Conservation (phyloP, 2,113 vertebrate genomes). For the Elgaria multicarinata region DNA sequence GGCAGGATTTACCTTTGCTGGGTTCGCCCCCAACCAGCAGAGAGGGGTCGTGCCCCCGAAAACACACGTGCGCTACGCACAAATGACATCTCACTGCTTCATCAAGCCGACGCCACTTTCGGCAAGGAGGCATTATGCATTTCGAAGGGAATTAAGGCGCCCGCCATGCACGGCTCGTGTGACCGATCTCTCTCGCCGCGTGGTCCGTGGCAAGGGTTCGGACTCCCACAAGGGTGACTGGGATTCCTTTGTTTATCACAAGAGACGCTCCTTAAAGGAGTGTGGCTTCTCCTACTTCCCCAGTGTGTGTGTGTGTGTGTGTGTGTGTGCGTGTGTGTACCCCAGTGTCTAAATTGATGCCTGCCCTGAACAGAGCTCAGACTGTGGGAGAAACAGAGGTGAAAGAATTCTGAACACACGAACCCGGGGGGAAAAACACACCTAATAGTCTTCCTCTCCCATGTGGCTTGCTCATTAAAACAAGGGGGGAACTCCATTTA, state of each 20-base stretch:
- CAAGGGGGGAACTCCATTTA: constrained; percentile 81
- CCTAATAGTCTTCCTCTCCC: constrained; percentile 83
- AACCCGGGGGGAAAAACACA: constrained; percentile 70
- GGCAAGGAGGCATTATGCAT: constrained; percentile 83
- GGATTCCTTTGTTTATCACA: constrained; percentile 86
- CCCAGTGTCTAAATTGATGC: constrained; percentile 48
- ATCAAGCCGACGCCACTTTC: constrained; percentile 83
- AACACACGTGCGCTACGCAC: constrained; percentile 23
- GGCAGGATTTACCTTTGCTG: constrained; percentile 84
- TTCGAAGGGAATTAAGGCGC: constrained; percentile 79
- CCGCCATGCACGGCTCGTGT: constrained; percentile 74
- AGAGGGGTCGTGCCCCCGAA: constrained; percentile 79
- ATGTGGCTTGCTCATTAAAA: constrained; percentile 84
- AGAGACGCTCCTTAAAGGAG: constrained; percentile 75
- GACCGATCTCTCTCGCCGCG: constrained; percentile 83
- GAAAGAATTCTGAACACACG: constrained; percentile 67
- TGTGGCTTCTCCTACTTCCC: background rate
- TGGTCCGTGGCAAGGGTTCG: constrained; percentile 82
- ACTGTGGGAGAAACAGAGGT: constrained; percentile 55
- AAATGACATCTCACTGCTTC: constrained; percentile 84
- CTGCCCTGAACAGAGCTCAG: constrained; percentile 37
- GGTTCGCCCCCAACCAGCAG: constrained; percentile 77
- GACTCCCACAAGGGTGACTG: constrained; percentile 78
- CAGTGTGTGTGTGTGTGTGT: background rate
- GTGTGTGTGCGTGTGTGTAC: background rate